Conservation (phyloP, 1,140 invertebrate genomes). For the Lineus longissimus region DNA sequence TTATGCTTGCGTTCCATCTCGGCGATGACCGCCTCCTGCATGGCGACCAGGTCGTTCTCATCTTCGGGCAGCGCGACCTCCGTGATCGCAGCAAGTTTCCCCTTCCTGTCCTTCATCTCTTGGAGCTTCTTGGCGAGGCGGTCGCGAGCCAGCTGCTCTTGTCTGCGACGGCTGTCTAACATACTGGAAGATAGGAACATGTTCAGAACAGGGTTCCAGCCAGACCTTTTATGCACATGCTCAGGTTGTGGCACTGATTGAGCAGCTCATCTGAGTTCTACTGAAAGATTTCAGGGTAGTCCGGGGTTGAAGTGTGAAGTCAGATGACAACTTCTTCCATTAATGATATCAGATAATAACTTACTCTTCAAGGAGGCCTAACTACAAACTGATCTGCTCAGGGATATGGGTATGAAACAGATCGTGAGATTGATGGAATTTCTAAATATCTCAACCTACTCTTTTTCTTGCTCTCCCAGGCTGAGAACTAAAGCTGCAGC, state of each 20-base stretch:
- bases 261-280: too few relatives aligned
- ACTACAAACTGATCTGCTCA: too few relatives aligned
- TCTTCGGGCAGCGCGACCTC: conserved; percentile 19
- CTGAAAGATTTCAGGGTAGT: too few relatives aligned
- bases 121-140: conserved; percentile 28
- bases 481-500: conserved; percentile 38
- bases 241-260: too few relatives aligned
- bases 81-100: not conserved
- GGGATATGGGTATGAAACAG: too few relatives aligned
- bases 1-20: conserved; percentile 33
- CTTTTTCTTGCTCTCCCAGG: conserved; percentile 25
- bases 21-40: conserved; percentile 31
- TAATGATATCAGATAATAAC: not conserved
- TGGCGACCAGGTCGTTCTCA: conserved; percentile 23
- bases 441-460: conserved; percentile 13
- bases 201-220: not conserved
- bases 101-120: conserved; percentile 6
- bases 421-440: too few relatives aligned
- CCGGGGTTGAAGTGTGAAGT: too few relatives aligned
- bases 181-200: conserved; percentile 3
- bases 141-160: conserved; percentile 36
- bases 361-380: too few relatives aligned
- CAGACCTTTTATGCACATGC: too few relatives aligned
- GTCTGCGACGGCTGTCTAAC: conserved; percentile 26
- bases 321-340: too few relatives aligned